Conservation (phyloP, 2,888 invertebrate genomes). For the Idaea straminata region DNA sequence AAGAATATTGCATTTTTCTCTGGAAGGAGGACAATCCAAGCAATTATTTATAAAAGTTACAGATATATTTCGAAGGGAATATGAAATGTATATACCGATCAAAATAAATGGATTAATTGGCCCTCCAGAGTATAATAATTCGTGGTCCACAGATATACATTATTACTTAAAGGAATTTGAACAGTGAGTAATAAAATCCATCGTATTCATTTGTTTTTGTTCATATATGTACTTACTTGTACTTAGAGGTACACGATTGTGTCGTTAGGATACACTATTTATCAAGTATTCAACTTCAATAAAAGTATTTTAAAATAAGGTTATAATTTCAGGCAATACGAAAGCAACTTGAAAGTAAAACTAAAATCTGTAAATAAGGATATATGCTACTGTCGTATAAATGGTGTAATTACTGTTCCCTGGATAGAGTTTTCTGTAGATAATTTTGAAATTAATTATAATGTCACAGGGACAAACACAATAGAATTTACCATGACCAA, state of each 20-base stretch:
- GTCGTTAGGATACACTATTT: neutral
- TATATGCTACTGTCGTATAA: constrained; percentile 60
- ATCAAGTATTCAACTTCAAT: too few species aligned
- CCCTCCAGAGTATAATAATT: constrained; percentile 59
- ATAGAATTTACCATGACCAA: constrained; percentile 65
- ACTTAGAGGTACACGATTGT: neutral
- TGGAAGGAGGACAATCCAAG: constrained; percentile 62
- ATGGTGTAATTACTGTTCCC: constrained; percentile 65
- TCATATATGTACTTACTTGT: constrained; percentile 5
- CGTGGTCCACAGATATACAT: constrained; percentile 53
- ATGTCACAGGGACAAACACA: constrained; percentile 37
- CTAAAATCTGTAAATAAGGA: constrained; percentile 58
- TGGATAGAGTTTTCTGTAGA: constrained; percentile 64
- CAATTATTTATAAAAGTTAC: constrained; percentile 61
- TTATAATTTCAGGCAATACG: constrained; percentile 48
- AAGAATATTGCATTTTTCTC: constrained; percentile 47
- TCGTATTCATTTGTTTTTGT: constrained; percentile 6
- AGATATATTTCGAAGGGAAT: constrained; percentile 68
- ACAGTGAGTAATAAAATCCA: constrained; percentile 43
- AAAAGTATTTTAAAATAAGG: neutral
- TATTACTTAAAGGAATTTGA: constrained; percentile 57
- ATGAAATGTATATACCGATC: constrained; percentile 80
- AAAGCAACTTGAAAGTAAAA: constrained; percentile 62
- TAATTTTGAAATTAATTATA: constrained; percentile 61
- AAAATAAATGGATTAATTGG: constrained; percentile 80